Percentiles rank a stretch among this genome's conserved stretches.
Conservation (phyloP, 2,113 vertebrate genomes). For the Atrichornis clamosus region DNA sequence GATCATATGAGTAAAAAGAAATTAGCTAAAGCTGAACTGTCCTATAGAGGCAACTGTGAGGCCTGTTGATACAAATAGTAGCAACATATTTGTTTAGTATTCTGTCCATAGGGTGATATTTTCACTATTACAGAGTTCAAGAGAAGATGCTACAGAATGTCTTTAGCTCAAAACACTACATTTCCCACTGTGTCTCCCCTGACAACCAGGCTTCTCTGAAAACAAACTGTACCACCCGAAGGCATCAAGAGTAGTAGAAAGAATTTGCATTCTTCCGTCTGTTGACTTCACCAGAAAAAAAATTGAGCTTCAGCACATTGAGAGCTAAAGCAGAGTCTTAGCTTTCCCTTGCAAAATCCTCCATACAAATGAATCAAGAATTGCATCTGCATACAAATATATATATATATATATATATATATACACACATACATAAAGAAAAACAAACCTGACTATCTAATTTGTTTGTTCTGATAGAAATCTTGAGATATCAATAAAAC, state of each 20-base stretch:
- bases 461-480: background rate
- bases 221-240: constrained; percentile 11
- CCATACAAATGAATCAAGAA: background rate
- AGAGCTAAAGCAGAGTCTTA: background rate
- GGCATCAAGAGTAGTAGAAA: background rate
- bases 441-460: background rate
- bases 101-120: background rate
- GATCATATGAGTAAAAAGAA: background rate
- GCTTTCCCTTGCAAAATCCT: background rate
- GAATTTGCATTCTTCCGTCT: background rate
- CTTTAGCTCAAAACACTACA: constrained; percentile 1
- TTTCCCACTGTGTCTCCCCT: constrained; percentile 42
- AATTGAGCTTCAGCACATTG: background rate
- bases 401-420: background rate
- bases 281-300: background rate
- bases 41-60: background rate
- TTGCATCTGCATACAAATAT: background rate
- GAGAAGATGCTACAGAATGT: background rate
- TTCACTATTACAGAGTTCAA: background rate
- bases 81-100: background rate
- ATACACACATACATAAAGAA: background rate
- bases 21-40: background rate
- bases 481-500: background rate
- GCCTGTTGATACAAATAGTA: background rate
- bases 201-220: constrained; percentile 32